Evolutionary conservation across 2,888 invertebrate genomes (phyloP), one percentile per base, ranked within the genome.

Genomic region (Heliconius charithonia): DNA sequence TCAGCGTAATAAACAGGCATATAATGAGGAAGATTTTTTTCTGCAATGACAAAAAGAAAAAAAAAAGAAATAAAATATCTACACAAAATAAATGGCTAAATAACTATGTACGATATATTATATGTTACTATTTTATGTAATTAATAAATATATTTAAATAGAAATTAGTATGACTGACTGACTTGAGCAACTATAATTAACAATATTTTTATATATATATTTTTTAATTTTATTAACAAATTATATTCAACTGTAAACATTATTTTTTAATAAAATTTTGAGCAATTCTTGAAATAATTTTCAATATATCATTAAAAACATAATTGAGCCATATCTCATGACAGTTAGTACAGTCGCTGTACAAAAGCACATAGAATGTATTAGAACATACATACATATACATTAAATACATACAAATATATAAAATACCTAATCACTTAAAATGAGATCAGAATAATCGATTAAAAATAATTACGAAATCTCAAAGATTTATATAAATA

Each of bases 1-100:
- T 95, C 96, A 97, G 95, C 94, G 96, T 96, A 94, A 97, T 95
- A 92, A 96, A 95, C 95, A 97, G 96, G 97, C 97, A 97, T 96
- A 97, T 96, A 94, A 97, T 96, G 96, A 97, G 97, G 96, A 97
- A 96, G 96, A 97, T 97, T 96, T 97, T 97, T 97, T 97, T 97
- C 97, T 97, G 97, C 91, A 96, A 97, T 95, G 94, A 95, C 91
- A 96, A 95, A 95, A 90, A 59, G 59, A 72, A 72, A 93, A 89
- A 95, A 45, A 94, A 93, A 93, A 93, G 89, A 94, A 95, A 93
- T 92, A 93, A 93, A 94, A 90, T 81, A 65, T 74, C 81, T 80
- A 81, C 77, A 45, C 75, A 78, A 45, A 70, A 71, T 72, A 10
- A 73, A 71, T 4, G n/a, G 29, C 59, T 73, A 56, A n/a, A 59